Evolutionary conservation across 1,140 invertebrate species (phyloP), one percentile per base, ranked within the genome.

Genomic region (Leucophenga varia): DNA sequence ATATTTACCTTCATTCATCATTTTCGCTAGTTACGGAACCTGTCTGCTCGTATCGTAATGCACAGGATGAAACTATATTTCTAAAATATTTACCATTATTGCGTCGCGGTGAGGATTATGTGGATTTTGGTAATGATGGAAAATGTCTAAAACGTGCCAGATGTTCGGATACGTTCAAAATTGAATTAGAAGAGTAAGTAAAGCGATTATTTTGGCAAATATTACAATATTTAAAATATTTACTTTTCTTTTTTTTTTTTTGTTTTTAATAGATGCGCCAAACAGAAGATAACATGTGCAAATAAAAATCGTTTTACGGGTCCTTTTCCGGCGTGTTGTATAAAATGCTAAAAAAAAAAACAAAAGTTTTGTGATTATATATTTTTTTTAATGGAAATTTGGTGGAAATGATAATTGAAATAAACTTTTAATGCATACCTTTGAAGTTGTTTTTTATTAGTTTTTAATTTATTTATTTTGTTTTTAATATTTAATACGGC

Each of bases 241-340:
- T 18, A 31, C 3, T 34, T 36, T 10, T 2, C 2, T 25, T 10
- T 12, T 39, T 20, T n/a, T 16, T 49, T 3, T 1, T 48, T 20
- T 8, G 36, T 19, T 7, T 25, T 46, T 42, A 35, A 1, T 39
- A 72, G 70, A n/a, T 73, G 70, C 32, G 37, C 39, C 8, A 54
- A 59, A 28, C 54, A 58, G 21, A 58, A 57, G 13, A 54, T 73
- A 13, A 72, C 37, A 6, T 73, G 70, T 36, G 25, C 13, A 13
- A 73, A 72, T 42, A 72, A 64, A 43, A 58, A 64, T 31, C 54
- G 59, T 12, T 72, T 43, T 10, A 61, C 57, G 2, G 70, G 70
- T 14, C 70, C 72, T 3, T 73, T 72, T 46, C 70, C 70, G 1
- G 65, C 50, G 31, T 73, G 70, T 45, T 73, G 70, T 19, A 40